phyloP scores from a whole-genome alignment of 1,140 invertebrate species.

The Patella vulgata region DNA sequence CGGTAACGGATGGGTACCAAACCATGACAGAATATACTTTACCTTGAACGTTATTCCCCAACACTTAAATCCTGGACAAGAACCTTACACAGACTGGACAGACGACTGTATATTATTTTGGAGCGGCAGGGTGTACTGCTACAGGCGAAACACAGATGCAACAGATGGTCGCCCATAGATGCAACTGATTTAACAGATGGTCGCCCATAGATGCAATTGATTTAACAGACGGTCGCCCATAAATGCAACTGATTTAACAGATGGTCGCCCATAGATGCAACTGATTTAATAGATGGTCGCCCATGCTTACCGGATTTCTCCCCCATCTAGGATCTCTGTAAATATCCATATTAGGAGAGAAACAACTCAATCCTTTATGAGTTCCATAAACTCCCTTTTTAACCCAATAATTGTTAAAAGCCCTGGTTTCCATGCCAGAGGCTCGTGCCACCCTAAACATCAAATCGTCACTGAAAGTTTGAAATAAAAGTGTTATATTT shows the following conservation, averaged over 20 bases:
- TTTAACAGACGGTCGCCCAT: neutral
- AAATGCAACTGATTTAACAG: neutral
- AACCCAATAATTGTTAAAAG: slow-evolving; percentile 16
- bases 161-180: neutral
- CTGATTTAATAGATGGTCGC: neutral
- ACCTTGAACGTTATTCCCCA: no score
- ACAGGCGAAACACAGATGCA: no score
- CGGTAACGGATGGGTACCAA: no score
- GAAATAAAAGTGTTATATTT: neutral
- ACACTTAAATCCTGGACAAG: no score
- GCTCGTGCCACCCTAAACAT: slow-evolving; percentile 19
- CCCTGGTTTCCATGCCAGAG: slow-evolving; percentile 9
- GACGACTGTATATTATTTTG: no score
- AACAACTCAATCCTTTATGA: slow-evolving; percentile 21
- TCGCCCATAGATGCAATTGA: no score
- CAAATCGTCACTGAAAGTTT: slow-evolving; percentile 9
- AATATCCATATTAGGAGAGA: slow-evolving; percentile 21
- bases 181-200: no score
- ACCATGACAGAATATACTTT: no score
- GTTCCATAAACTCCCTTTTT: slow-evolving; percentile 9
- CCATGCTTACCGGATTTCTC: slow-evolving; percentile 18
- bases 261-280: neutral
- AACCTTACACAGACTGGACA: no score
- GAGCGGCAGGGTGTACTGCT: no score
- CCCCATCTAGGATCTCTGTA: slow-evolving; percentile 28